Evolutionary conservation across 2,113 vertebrate species (phyloP), one percentile per base, ranked within the genome.

Genomic region (Pseudorhombus dupliciocellatus): DNA sequence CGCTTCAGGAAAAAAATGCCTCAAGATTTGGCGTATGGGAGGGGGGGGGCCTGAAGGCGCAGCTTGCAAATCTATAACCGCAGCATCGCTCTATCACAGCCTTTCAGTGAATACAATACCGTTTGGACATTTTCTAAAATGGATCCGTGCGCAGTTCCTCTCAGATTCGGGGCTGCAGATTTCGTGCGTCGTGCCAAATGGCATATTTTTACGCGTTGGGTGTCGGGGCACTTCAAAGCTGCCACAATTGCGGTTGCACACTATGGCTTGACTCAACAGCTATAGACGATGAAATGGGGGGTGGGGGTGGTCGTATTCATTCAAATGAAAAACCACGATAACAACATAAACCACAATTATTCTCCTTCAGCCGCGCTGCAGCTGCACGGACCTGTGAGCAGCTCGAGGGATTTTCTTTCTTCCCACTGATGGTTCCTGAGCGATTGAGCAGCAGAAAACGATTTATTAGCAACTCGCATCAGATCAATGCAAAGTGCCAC

Each of bases 51-150:
- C 10, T 34, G 57, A 73, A 80, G 78, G 90, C 84, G 87, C 83
- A 87, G 88, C 85, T 85, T 73, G 77, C 61, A 79, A 85, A 88
- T 86, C 83, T 86, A 69, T 73, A 88, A 88, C 87, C 83, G 85
- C 87, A 87, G 87, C 88, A 89, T 86, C 80, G 72, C 75, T 90
- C 87, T 73, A 82, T 87, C 84, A 84, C 74, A 87, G 70, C 73
- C 73, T 77, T 77, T 84, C 67, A 75, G 51, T 73, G 69, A 83
- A 86, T 57, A 87, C 79, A 81, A 86, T 62, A 79, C 44, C 70
- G 62, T 80, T 83, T 77, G 80, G 80, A 74, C 66, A 75, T 81
- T 81, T 21, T 84, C 76, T 83, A 87, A 91, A 86, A 87, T 84
- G 81, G 81, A 89, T 80, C 84, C 84, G 77, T 10, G 68, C 52